These are phyloP conservation scores for Dicentrarchus labrax DNA, from an alignment of 2,113 vertebrate genomes.

Conservation along the genomic window DNA sequence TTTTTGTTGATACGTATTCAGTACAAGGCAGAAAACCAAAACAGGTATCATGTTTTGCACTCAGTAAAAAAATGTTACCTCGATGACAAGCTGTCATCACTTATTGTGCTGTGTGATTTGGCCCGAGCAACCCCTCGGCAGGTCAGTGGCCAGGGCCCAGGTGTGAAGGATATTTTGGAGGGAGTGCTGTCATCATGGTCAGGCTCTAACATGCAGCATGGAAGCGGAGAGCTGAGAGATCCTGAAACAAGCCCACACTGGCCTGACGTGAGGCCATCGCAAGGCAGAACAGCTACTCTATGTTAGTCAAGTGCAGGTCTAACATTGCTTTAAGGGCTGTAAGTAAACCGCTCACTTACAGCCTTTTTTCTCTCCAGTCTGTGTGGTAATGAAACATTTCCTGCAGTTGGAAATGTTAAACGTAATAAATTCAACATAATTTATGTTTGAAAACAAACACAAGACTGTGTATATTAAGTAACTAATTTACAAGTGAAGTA, in stretches of 20 bases:
- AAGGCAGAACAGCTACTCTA: slow-evolving; percentile 13
- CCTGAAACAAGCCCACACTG: slow-evolving; percentile 65
- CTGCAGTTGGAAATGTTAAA: not conserved
- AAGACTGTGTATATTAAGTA: not conserved
- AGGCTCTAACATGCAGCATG: slow-evolving; percentile 61
- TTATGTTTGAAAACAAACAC: not conserved
- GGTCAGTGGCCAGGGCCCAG: slow-evolving; percentile 41
- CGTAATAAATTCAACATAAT: not conserved
- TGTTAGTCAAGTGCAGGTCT: slow-evolving; percentile 2
- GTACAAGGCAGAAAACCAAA: not conserved
- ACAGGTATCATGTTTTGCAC: not conserved
- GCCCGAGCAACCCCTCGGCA: not conserved
- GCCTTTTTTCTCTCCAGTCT: not conserved
- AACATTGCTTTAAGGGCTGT: not conserved
- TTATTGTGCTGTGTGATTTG: not conserved
- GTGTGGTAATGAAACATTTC: not conserved
- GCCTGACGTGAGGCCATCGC: slow-evolving; percentile 44
- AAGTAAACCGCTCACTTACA: not conserved
- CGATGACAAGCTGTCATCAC: slow-evolving; percentile 1
- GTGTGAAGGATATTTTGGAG: slow-evolving; percentile 39
- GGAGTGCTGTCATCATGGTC: slow-evolving; percentile 44
- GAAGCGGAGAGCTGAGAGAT: slow-evolving; percentile 36
- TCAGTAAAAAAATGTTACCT: not conserved
- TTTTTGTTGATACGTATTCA: not conserved
- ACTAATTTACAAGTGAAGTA: not conserved